Conservation (phyloP, 2,888 invertebrate species). For the Oligia latruncula region DNA sequence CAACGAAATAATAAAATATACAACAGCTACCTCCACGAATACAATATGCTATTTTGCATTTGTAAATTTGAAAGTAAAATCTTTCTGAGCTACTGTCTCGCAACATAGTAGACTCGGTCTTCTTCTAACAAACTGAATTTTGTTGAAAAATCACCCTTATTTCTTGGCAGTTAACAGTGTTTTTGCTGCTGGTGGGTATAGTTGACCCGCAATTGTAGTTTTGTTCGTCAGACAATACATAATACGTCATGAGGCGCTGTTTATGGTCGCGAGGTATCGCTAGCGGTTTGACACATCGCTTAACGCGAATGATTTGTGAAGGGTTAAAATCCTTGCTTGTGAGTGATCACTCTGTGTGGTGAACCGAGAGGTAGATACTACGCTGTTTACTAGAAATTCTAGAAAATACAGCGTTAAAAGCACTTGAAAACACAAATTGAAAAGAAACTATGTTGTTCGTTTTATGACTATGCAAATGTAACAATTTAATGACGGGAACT, state of each 20-base stretch:
- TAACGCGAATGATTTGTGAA: conserved; percentile 85
- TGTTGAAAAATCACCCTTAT: conserved; percentile 64
- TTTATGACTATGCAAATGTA: conserved; percentile 18
- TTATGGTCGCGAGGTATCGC: conserved; percentile 86
- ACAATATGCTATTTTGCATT: conserved; percentile 88
- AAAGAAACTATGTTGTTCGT: conserved; percentile 5
- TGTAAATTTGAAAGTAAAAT: conserved; percentile 87
- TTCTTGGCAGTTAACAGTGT: conserved; percentile 59
- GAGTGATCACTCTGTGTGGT: conserved; percentile 60
- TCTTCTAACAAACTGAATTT: conserved; percentile 17
- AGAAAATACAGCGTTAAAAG: background rate
- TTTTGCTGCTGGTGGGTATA: conserved; percentile 44
- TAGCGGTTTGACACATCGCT: conserved; percentile 85
- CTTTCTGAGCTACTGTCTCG: conserved; percentile 84
- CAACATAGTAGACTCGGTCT: conserved; percentile 80
- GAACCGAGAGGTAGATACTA: conserved; percentile 27
- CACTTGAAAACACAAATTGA: background rate
- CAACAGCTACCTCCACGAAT: conserved; percentile 75
- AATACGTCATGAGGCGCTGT: conserved; percentile 84
- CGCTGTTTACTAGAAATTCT: conserved; percentile 41
- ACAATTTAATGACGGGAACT: background rate
- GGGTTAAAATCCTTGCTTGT: conserved; percentile 76
- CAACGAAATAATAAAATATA: conserved; percentile 81
- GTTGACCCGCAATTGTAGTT: conserved; percentile 63
- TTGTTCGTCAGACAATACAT: conserved; percentile 82